Percentiles rank a stretch among this genome's conserved stretches.
phyloP scores from a whole-genome alignment of 1,140 invertebrate genomes.

The Chelonus insularis region DNA sequence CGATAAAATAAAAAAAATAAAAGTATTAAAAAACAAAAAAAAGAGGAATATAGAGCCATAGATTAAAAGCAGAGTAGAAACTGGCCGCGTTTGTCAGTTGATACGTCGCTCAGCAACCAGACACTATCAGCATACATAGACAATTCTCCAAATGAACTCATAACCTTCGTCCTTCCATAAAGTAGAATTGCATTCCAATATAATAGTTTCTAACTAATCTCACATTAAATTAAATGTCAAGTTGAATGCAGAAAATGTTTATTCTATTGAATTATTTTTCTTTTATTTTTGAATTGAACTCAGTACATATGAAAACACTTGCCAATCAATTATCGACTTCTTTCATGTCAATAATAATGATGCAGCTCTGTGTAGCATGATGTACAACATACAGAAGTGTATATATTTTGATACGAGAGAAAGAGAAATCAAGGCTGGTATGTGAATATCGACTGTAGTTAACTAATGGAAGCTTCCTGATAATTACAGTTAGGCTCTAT shows the following conservation, averaged over 20 bases:
- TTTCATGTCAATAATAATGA: too few relatives aligned
- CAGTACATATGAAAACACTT: background rate
- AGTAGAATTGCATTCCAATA: too few relatives aligned
- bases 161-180: background rate
- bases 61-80: constrained; percentile 13
- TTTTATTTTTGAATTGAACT: too few relatives aligned
- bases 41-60: constrained; percentile 28
- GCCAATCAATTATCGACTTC: background rate
- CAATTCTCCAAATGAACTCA: background rate
- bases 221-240: too few relatives aligned
- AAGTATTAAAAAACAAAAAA: constrained; percentile 52
- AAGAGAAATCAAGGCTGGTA: background rate
- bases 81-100: constrained; percentile 4
- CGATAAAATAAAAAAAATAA: constrained; percentile 52
- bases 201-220: too few relatives aligned
- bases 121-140: background rate
- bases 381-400: constrained; percentile 57
- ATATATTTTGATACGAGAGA: constrained; percentile 56
- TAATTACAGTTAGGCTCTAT: constrained; percentile 51
- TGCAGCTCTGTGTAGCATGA: too few relatives aligned
- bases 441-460: constrained; percentile 55
- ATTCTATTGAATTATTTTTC: background rate
- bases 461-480: constrained; percentile 61
- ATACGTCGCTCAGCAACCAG: background rate
- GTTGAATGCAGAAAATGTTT: too few relatives aligned